These are phyloP conservation scores for Digitonthophagus gazella DNA, from an alignment of 2,888 invertebrate genomes.

Conservation along the genomic window DNA sequence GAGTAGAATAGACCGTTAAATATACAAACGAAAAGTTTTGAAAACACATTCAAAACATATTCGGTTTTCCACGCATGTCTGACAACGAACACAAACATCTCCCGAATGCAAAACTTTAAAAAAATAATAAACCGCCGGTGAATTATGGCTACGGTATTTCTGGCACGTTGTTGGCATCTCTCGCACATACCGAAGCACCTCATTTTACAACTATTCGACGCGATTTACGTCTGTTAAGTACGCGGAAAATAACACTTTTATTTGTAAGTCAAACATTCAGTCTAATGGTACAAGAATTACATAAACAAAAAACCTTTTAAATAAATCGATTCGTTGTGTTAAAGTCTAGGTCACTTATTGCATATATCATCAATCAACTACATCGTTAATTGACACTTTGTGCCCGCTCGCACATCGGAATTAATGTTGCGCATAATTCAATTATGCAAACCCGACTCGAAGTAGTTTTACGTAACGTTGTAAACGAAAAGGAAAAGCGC, in stretches of 20 bases:
- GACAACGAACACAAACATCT: neutral
- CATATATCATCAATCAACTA: neutral
- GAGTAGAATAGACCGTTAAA: too few species aligned
- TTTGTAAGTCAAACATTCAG: too few species aligned
- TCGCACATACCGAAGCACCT: neutral
- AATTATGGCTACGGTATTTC: neutral
- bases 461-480: neutral
- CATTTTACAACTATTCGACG: neutral
- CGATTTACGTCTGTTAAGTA: neutral
- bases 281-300: too few species aligned
- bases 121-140: neutral
- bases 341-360: neutral
- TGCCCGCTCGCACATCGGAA: neutral
- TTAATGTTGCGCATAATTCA: neutral
- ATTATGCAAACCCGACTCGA: neutral
- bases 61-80: neutral
- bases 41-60: neutral
- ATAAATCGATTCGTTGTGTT: neutral
- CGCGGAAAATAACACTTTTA: neutral
- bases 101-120: neutral
- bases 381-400: neutral
- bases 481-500: neutral
- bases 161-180: neutral
- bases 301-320: too few species aligned
- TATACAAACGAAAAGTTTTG: too few species aligned